Base-by-base conservation (phyloP, 2,888 invertebrate species). In the Eucera pruinosa region DNA sequence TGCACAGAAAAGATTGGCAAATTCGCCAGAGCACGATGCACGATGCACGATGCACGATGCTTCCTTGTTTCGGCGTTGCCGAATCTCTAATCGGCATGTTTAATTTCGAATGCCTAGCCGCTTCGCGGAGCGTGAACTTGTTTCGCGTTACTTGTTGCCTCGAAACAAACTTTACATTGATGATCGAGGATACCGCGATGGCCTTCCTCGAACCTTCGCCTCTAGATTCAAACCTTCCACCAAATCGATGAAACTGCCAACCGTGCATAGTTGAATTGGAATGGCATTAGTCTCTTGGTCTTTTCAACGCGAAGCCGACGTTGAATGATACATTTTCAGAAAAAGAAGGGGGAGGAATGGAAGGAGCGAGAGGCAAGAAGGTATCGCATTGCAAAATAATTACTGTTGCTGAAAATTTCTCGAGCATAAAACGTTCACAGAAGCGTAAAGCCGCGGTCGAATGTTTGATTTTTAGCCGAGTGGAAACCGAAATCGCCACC, bases 401-500 rank as follows among this genome's bases (percentile, higher is more conserved):
- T 15, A 25, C 20, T 1, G 52, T 33, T 30, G 0, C 18, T 47
- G 30, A 11, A 18, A 61, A 27, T 13, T 54, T 33, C 11, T n/a
- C 43, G 20, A 43, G 55, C 33, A 33, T 39, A 27, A 69, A 36
- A 64, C 50, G 20, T 13, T 60, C 30, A 52, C 57, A 39, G 65
- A 61, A 57, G 33, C 57, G 57, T 65, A 69, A 60, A 62, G 58
- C 60, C 39, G 65, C 64, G 72, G 80, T 65, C 78, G 74, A 77
- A 9, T 18, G 55, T 80, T 60, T 72, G 78, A 81, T 81, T 80
- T 80, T 78, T 72, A 71, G 64, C 68, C 58, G 61, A 64, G 62
- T 69, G 77, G 75, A 71, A 81, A 83, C 72, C 78, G 78, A 80
- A 78, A 58, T 30, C 9, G 11, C 82, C 78, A 82, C 87, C 87